A percentile compares a stretch with the other conserved stretches of the same genome.
phyloP scores from a whole-genome alignment of 2,113 vertebrate genomes.

The Phrynosoma platyrhinos region DNA sequence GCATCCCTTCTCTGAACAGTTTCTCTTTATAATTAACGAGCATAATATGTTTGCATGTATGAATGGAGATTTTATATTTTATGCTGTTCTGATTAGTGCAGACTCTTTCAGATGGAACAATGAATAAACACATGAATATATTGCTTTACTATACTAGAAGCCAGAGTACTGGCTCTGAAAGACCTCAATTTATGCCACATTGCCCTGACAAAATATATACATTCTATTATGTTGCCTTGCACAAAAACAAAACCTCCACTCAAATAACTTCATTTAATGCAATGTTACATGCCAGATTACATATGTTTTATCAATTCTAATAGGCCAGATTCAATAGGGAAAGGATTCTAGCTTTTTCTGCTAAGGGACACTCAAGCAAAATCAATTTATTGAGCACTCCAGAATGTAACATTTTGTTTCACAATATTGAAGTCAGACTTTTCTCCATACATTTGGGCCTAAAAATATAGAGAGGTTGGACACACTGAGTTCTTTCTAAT shows the following conservation, averaged over 20 bases:
- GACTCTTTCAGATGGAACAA: not conserved
- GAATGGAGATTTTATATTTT: not conserved
- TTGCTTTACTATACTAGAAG: not conserved
- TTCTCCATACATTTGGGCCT: not conserved
- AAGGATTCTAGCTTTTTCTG: conserved; percentile 5
- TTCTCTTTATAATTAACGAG: not conserved
- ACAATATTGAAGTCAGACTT: not conserved
- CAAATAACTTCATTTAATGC: conserved; percentile 13
- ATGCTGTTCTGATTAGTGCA: not conserved
- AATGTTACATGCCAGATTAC: conserved; percentile 8
- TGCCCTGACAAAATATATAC: conserved; percentile 21
- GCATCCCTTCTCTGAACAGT: not conserved
- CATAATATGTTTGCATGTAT: not conserved
- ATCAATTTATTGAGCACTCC: not conserved
- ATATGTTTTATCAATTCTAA: conserved; percentile 23
- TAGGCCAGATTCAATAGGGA: not conserved
- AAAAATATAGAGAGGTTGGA: not conserved
- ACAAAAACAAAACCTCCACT: not conserved
- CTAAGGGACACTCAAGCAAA: not conserved
- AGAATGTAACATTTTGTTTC: not conserved
- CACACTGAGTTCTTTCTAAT: not conserved
- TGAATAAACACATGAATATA: not conserved
- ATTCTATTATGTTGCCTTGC: not conserved
- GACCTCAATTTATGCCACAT: conserved; percentile 15
- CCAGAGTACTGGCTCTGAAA: not conserved